Percentiles rank a stretch among this genome's conserved stretches.
Evolutionary conservation across 2,888 invertebrate species (phyloP).

Genomic region (Meghimatium bilineatum): DNA sequence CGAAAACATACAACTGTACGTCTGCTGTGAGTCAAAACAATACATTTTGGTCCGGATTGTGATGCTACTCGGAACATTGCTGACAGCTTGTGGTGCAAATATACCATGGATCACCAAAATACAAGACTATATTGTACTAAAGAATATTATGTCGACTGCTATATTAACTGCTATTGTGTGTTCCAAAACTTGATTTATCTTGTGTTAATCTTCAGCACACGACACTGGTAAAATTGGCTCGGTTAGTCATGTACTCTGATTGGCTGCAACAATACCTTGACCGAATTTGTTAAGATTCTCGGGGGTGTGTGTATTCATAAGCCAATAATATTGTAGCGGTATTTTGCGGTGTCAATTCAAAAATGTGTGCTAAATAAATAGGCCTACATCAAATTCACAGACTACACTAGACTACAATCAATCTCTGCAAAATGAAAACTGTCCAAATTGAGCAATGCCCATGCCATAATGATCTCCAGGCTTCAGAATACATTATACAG

Average conservation of each 20-base stretch:
- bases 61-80: constrained; percentile 42
- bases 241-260: constrained; percentile 1
- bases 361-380: no score
- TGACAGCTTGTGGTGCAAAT: not conserved
- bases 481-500: no score
- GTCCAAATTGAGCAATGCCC: no score
- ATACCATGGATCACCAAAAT: not conserved
- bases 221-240: no score
- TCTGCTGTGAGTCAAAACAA: constrained; percentile 13
- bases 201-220: not conserved
- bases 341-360: not conserved
- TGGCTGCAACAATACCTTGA: constrained; percentile 16
- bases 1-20: constrained; percentile 26
- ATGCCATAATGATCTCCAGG: no score
- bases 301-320: constrained; percentile 20
- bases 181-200: not conserved
- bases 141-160: not conserved
- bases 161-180: not conserved
- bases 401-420: no score
- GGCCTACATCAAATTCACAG: no score
- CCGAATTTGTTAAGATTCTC: not conserved
- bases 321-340: not conserved
- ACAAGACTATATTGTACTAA: not conserved
- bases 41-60: constrained; percentile 16
- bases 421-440: no score